These are phyloP conservation scores for Etheostoma nigrum DNA, from an alignment of 2,797 vertebrate species.

Conservation along the genomic window DNA sequence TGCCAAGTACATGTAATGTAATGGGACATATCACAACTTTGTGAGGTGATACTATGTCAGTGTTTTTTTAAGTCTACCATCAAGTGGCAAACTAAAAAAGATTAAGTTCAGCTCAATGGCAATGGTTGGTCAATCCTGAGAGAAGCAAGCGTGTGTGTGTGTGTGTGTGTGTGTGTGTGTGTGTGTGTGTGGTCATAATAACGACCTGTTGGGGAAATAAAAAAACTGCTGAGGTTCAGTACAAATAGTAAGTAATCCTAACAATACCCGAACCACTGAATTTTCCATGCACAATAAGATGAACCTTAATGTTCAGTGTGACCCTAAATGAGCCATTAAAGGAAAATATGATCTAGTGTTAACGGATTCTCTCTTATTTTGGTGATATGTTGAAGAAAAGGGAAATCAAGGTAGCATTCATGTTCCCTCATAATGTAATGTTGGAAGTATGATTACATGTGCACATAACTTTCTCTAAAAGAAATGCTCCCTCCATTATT, in stretches of 20 bases:
- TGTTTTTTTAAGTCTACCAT: not conserved
- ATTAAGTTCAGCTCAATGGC: not conserved
- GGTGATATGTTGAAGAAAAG: not conserved
- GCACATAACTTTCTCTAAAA: conserved; percentile 1
- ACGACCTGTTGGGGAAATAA: no score
- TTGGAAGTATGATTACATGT: conserved; percentile 6
- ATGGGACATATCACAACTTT: not conserved
- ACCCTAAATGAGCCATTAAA: not conserved
- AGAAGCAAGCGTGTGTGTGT: not conserved
- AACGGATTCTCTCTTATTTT: not conserved
- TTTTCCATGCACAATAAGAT: not conserved
- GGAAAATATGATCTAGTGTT: not conserved
- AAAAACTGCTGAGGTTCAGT: not conserved
- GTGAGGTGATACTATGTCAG: not conserved
- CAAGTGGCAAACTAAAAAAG: not conserved
- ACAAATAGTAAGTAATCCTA: not conserved
- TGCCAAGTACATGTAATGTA: no score
- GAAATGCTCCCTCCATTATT: conserved; percentile 3
- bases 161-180: no score
- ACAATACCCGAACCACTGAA: not conserved
- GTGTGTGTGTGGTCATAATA: no score
- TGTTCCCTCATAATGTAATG: not conserved
- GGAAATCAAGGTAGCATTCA: not conserved
- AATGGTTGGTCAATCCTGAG: not conserved
- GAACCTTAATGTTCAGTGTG: not conserved